Conservation (phyloP, 2,113 vertebrate genomes). For the Haliaeetus leucogaster region DNA sequence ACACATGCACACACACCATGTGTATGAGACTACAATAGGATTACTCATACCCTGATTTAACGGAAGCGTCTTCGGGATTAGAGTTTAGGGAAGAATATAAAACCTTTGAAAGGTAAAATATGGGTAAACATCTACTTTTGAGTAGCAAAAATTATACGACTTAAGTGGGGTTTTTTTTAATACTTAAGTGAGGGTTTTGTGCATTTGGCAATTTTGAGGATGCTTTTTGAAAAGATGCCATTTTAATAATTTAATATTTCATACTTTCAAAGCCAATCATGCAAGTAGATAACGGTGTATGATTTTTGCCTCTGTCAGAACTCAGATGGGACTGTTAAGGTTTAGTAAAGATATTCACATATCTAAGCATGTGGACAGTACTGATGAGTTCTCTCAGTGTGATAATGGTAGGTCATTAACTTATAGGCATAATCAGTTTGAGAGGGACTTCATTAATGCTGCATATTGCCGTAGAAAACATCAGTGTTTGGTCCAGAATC, state of each 20-base stretch:
- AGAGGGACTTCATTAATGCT: neutral
- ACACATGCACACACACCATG: fast-evolving
- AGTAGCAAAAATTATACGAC: neutral
- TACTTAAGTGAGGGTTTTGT: neutral
- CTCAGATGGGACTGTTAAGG: neutral
- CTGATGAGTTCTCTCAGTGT: neutral
- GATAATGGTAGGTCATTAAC: neutral
- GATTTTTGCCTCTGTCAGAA: neutral
- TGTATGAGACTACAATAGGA: neutral
- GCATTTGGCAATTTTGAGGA: neutral
- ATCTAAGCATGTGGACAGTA: neutral
- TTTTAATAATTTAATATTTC: neutral
- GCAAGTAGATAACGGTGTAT: neutral
- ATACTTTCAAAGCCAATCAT: neutral
- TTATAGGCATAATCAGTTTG: neutral
- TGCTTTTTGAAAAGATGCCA: neutral
- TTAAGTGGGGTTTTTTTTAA: neutral
- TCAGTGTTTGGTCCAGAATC: neutral
- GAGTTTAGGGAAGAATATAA: neutral
- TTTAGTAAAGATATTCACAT: neutral
- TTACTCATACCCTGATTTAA: neutral
- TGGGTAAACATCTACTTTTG: neutral
- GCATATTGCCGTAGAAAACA: neutral
- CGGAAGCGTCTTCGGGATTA: neutral
- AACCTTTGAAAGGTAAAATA: neutral